A percentile compares a stretch with the other conserved stretches of the same genome.
phyloP scores from a whole-genome alignment of 2,113 vertebrate species.

The Myocastor coypus region DNA sequence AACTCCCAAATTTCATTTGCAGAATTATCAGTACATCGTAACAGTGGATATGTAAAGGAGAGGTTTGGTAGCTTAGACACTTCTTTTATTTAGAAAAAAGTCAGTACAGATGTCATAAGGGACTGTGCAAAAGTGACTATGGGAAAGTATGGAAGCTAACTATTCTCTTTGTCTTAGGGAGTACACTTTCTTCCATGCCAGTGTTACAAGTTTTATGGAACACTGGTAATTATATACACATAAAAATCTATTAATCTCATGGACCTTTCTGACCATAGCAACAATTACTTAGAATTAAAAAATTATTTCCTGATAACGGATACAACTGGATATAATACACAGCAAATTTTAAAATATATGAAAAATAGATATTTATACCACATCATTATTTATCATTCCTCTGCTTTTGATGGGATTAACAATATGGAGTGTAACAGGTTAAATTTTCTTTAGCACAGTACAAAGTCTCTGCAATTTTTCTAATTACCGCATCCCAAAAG shows the following conservation, averaged over 20 bases:
- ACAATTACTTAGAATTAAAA: slow-evolving; percentile 62
- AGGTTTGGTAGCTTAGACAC: slow-evolving; percentile 6
- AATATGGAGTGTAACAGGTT: not conserved
- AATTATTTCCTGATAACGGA: slow-evolving; percentile 54
- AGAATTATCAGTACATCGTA: not conserved
- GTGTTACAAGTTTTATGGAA: not conserved
- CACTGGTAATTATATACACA: slow-evolving; percentile 1
- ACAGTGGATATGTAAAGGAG: not conserved
- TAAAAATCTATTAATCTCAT: slow-evolving; percentile 48
- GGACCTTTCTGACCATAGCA: slow-evolving; percentile 32
- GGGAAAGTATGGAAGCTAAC: slow-evolving; percentile 15
- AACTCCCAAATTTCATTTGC: slow-evolving; percentile 53
- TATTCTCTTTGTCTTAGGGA: slow-evolving; percentile 2
- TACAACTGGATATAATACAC: not conserved
- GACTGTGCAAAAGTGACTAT: not conserved
- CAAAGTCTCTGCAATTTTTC: slow-evolving; percentile 59
- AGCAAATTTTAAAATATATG: slow-evolving; percentile 30
- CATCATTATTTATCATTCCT: not conserved
- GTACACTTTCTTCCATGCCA: not conserved
- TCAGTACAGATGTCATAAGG: slow-evolving; percentile 7
- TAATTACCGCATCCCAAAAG: slow-evolving; percentile 64
- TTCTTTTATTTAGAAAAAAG: slow-evolving; percentile 42
- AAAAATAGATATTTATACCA: slow-evolving; percentile 37
- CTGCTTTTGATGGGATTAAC: slow-evolving; percentile 33
- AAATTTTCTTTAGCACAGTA: slow-evolving; percentile 49